Conservation (phyloP, 2,888 invertebrate species). For the Acheta domesticus region DNA sequence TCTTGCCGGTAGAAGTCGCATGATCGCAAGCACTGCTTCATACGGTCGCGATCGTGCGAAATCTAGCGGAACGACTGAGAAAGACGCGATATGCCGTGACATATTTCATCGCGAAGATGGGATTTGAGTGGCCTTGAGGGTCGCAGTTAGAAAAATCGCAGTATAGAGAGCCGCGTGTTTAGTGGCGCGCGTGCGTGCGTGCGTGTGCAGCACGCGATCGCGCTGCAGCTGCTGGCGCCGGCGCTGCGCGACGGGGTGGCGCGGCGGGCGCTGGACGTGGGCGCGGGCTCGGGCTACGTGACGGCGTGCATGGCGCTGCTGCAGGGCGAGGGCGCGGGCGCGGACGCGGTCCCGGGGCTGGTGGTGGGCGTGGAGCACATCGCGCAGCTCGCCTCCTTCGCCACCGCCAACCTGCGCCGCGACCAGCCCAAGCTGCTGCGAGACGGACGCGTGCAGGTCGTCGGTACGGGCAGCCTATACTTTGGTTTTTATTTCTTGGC, state of each 20-base stretch:
- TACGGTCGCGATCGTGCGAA: no score
- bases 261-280: neutral
- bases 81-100: no score
- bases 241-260: neutral
- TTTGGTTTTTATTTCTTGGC: no score
- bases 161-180: no score
- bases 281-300: neutral
- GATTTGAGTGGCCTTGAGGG: no score
- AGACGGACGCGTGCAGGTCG: neutral
- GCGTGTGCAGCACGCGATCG: neutral
- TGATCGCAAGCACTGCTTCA: no score
- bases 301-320: slow-evolving; percentile 18
- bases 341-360: neutral
- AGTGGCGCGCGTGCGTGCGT: no score
- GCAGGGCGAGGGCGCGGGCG: neutral
- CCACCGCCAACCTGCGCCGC: neutral
- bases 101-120: no score
- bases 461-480: neutral
- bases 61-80: no score
- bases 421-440: neutral
- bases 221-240: neutral
- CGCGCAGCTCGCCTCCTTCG: neutral
- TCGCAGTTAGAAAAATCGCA: no score
- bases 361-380: neutral
- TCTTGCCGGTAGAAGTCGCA: no score